These are phyloP conservation scores for Melanotaenia parkinsoni DNA, from an alignment of 2,797 vertebrate species.

Conservation along the genomic window DNA sequence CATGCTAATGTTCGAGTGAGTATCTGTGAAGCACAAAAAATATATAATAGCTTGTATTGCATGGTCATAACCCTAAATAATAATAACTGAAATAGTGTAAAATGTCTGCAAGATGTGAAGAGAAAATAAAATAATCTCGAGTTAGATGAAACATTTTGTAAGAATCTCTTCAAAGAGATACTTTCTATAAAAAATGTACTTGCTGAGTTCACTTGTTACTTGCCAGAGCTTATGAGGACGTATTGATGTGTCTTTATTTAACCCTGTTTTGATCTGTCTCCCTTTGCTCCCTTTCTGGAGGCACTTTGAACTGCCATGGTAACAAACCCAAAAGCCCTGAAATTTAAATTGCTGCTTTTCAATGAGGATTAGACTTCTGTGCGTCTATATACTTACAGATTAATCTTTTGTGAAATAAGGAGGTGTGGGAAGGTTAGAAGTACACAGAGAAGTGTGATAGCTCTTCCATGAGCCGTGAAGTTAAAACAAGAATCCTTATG, in stretches of 20 bases:
- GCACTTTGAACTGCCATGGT: slow-evolving; percentile 12
- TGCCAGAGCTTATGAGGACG: background rate
- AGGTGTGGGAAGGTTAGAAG: slow-evolving; percentile 26
- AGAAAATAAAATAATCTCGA: background rate
- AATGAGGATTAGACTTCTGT: slow-evolving; percentile 35
- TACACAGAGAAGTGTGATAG: slow-evolving; percentile 38
- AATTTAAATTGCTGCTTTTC: slow-evolving; percentile 44
- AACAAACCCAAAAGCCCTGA: slow-evolving; percentile 29
- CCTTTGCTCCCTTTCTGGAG: slow-evolving; percentile 9
- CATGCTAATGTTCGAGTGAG: slow-evolving; percentile 46
- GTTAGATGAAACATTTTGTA: background rate
- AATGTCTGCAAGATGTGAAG: background rate
- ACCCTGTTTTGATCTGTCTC: background rate
- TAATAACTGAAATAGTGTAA: background rate
- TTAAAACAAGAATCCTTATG: slow-evolving; percentile 20
- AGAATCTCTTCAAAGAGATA: background rate
- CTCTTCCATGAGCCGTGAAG: slow-evolving; percentile 49
- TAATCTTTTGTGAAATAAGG: slow-evolving; percentile 39
- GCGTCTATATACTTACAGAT: slow-evolving; percentile 44
- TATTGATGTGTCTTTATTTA: slow-evolving; percentile 17
- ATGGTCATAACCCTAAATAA: background rate
- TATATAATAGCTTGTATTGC: background rate
- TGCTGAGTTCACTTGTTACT: background rate
- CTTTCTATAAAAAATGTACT: background rate
- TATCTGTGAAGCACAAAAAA: slow-evolving; percentile 7